Conservation (phyloP, 1,140 invertebrate genomes). For the Drosophila seguyi region DNA sequence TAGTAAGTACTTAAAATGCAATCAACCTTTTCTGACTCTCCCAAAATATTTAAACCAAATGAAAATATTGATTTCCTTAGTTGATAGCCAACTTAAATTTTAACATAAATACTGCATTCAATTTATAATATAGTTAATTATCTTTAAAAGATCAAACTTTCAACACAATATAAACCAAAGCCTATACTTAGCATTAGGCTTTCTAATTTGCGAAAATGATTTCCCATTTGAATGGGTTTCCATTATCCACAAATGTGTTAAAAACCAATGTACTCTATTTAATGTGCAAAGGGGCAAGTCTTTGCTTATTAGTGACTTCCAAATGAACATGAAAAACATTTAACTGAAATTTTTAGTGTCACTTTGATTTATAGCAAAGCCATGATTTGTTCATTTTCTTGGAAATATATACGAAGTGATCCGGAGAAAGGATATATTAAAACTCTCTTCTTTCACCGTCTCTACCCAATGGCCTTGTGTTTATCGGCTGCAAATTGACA, state of each 20-base stretch:
- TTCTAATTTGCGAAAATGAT: neutral
- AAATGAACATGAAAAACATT: neutral
- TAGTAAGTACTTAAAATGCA: too few relatives aligned
- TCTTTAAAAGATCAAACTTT: neutral
- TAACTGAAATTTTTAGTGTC: neutral
- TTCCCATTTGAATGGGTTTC: neutral
- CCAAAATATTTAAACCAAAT: too few relatives aligned
- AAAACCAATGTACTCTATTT: neutral
- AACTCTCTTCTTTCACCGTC: neutral
- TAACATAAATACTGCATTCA: neutral
- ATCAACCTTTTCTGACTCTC: too few relatives aligned
- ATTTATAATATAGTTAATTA: rapidly evolving
- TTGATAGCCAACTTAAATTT: too few relatives aligned
- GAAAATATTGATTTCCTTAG: neutral
- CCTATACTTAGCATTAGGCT: neutral
- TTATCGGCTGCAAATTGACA: slow-evolving; percentile 13
- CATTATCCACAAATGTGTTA: neutral
- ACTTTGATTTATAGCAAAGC: neutral
- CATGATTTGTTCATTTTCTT: neutral
- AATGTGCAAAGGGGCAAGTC: neutral
- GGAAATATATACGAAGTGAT: neutral
- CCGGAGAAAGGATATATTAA: neutral
- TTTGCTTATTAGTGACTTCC: neutral
- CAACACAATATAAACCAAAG: neutral
- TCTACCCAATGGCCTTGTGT: neutral